Conservation (phyloP, 2,888 invertebrate species). For the Tyria jacobaeae region DNA sequence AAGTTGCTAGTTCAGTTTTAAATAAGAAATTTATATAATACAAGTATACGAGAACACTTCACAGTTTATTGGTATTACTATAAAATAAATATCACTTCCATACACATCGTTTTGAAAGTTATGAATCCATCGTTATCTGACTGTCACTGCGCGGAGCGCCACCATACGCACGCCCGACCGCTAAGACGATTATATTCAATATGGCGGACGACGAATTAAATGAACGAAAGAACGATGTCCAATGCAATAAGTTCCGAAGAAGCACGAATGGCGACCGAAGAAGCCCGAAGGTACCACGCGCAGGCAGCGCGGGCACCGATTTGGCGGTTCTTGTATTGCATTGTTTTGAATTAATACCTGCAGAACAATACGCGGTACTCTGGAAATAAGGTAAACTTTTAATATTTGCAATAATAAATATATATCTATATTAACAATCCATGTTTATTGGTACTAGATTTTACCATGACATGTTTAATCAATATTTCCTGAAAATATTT, state of each 20-base stretch:
- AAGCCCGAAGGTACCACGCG: slow-evolving; percentile 33
- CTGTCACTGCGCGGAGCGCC: slow-evolving; percentile 75
- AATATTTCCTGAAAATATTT: not conserved
- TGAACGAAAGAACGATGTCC: slow-evolving; percentile 43
- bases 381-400: slow-evolving; percentile 10
- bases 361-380: not conserved
- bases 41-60: slow-evolving; percentile 56
- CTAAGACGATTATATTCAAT: slow-evolving; percentile 70
- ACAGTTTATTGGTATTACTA: slow-evolving; percentile 54
- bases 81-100: slow-evolving; percentile 51
- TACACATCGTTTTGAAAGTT: slow-evolving; percentile 69
- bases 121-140: slow-evolving; percentile 69
- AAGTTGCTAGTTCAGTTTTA: slow-evolving; percentile 64
- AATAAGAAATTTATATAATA: slow-evolving; percentile 40
- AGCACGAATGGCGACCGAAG: slow-evolving; percentile 38
- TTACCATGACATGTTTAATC: not conserved
- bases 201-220: slow-evolving; percentile 67
- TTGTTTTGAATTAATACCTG: slow-evolving; percentile 15
- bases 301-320: slow-evolving; percentile 12
- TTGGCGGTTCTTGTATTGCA: slow-evolving; percentile 23
- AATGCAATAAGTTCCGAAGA: slow-evolving; percentile 43
- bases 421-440: slow-evolving; percentile 16
- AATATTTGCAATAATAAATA: slow-evolving; percentile 15
- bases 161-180: slow-evolving; percentile 60
- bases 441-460: slow-evolving; percentile 2